phyloP scores from a whole-genome alignment of 2,888 invertebrate species.

The Gibbula magus region DNA sequence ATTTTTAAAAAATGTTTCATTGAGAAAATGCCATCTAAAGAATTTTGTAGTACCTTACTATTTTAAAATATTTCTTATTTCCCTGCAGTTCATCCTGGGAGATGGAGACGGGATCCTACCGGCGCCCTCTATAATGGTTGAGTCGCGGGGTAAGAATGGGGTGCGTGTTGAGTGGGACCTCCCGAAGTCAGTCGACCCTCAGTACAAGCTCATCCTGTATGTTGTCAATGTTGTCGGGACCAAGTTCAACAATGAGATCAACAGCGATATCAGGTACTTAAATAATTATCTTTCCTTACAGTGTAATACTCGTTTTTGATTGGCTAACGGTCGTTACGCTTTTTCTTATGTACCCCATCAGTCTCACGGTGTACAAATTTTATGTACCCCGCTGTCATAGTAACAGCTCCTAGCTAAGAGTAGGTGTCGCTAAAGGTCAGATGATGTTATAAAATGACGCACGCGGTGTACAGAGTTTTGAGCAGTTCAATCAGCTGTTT shows the following conservation, averaged over 20 bases:
- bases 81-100: slow-evolving; percentile 53
- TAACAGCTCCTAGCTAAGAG: too few species aligned
- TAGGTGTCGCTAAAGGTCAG: too few species aligned
- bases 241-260: slow-evolving; percentile 64
- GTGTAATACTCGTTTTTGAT: too few species aligned
- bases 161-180: slow-evolving; percentile 68
- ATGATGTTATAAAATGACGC: too few species aligned
- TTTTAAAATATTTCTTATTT: neutral
- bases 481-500: too few species aligned
- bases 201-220: slow-evolving; percentile 65
- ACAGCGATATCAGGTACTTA: slow-evolving; percentile 74
- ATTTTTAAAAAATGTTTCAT: too few species aligned
- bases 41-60: neutral
- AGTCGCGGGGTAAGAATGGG: slow-evolving; percentile 60
- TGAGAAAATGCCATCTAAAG: neutral
- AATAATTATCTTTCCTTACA: too few species aligned
- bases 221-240: slow-evolving; percentile 72
- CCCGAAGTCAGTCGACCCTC: slow-evolving; percentile 54
- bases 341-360: too few species aligned
- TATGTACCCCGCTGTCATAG: too few species aligned
- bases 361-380: too few species aligned
- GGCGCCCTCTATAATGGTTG: slow-evolving; percentile 68
- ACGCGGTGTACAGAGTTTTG: too few species aligned
- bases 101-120: slow-evolving; percentile 65
- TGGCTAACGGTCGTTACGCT: too few species aligned